Percentiles rank a stretch among this genome's conserved stretches.
phyloP scores from a whole-genome alignment of 1,140 invertebrate species.

The Cherax quadricarinatus region DNA sequence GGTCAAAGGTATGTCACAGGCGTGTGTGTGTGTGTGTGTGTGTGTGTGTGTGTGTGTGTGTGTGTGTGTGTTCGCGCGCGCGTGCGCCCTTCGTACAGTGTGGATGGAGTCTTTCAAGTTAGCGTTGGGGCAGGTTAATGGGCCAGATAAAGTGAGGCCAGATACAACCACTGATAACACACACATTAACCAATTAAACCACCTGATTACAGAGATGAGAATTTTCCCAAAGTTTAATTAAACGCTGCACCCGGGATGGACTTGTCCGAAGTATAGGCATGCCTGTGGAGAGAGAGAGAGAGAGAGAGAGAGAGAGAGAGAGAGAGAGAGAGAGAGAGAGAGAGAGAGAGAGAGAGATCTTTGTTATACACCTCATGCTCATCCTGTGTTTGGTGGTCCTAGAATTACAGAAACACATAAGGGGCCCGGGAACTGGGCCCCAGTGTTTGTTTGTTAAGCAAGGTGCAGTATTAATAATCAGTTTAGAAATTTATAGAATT shows the following conservation, averaged over 20 bases:
- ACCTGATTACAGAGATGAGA: slow-evolving; percentile 12
- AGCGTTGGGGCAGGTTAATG: background rate
- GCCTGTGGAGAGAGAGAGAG: background rate
- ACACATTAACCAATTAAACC: slow-evolving; percentile 9
- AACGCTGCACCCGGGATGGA: background rate
- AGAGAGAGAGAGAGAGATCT: background rate
- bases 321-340: background rate
- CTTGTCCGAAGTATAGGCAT: background rate
- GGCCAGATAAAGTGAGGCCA: background rate
- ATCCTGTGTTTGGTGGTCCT: no score
- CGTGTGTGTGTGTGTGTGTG: no score
- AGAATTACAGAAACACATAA: no score
- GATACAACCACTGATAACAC: background rate
- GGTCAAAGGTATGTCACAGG: no score
- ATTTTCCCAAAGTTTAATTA: slow-evolving; percentile 20
- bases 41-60: no score
- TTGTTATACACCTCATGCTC: background rate
- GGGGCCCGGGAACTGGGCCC: no score
- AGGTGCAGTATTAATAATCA: no score
- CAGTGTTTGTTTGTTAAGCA: no score
- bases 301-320: background rate
- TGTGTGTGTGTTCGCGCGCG: no score
- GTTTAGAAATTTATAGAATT: no score
- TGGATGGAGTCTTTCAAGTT: background rate
- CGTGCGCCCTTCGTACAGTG: no score